phyloP scores from a whole-genome alignment of 2,888 invertebrate genomes.

The Cremastobaeus sp. region DNA sequence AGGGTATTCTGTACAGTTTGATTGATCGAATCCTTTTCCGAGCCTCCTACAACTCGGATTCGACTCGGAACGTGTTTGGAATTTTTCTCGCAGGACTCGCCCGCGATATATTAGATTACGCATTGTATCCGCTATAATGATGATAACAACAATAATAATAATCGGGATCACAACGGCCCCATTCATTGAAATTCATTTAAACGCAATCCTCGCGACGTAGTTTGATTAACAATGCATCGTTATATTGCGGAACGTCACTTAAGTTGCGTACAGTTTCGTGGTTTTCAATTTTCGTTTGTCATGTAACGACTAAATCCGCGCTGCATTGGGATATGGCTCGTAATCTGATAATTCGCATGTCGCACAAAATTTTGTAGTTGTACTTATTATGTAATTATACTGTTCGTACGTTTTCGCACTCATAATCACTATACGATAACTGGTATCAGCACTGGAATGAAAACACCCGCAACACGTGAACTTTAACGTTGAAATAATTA shows the following conservation, averaged over 20 bases:
- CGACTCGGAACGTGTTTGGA: slow-evolving; percentile 45
- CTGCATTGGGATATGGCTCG: slow-evolving; percentile 16
- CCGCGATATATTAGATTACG: slow-evolving; percentile 19
- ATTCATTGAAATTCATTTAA: slow-evolving; percentile 38
- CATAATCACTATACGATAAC: slow-evolving; percentile 12
- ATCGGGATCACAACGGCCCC: slow-evolving; percentile 13
- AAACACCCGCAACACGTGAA: slow-evolving; percentile 17
- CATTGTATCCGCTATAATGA: slow-evolving; percentile 23
- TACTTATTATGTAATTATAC: slow-evolving; percentile 37
- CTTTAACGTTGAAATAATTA: slow-evolving; percentile 22
- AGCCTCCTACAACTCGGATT: slow-evolving; percentile 27
- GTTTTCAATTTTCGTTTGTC: slow-evolving; percentile 29
- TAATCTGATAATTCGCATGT: slow-evolving; percentile 28
- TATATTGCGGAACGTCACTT: slow-evolving; percentile 29
- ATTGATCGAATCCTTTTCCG: slow-evolving; percentile 32
- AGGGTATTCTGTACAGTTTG: slow-evolving; percentile 36
- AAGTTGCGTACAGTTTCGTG: slow-evolving; percentile 18
- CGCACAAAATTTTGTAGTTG: slow-evolving; percentile 26
- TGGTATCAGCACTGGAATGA: slow-evolving; percentile 16
- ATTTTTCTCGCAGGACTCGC: slow-evolving; percentile 33
- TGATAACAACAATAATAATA: slow-evolving; percentile 39
- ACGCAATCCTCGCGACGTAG: slow-evolving; percentile 13
- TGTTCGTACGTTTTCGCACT: slow-evolving; percentile 25
- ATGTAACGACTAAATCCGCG: slow-evolving; percentile 20
- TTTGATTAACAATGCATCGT: slow-evolving; percentile 42